A percentile compares a stretch with the other conserved stretches of the same genome.
These are phyloP conservation scores for Speoplatyrhinus poulsoni DNA, from an alignment of 2,113 vertebrate genomes.

Conservation along the genomic window DNA sequence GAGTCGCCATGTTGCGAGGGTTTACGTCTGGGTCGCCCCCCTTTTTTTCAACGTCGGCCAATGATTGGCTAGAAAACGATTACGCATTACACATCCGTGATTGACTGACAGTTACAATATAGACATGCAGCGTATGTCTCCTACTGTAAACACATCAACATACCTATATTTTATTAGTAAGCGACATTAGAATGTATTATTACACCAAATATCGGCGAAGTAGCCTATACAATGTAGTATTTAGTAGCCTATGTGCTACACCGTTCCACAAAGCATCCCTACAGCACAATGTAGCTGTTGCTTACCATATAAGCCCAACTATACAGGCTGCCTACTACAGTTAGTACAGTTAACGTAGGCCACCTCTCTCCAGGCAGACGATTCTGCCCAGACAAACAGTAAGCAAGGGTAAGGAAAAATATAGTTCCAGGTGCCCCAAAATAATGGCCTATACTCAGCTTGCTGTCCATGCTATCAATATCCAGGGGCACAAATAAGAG, in stretches of 20 bases:
- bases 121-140: conserved; percentile 25
- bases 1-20: conserved; percentile 78
- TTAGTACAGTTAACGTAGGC: background rate
- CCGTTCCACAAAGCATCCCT: background rate
- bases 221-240: too few relatives aligned
- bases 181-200: too few relatives aligned
- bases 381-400: conserved; percentile 32
- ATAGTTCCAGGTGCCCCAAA: conserved; percentile 23
- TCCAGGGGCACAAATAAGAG: conserved; percentile 19
- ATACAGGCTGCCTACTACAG: too few relatives aligned
- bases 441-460: conserved; percentile 22
- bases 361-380: conserved; percentile 57
- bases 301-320: too few relatives aligned
- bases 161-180: too few relatives aligned
- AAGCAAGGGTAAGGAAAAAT: conserved; percentile 31
- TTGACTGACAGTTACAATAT: conserved; percentile 33
- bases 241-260: background rate
- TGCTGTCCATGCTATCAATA: conserved; percentile 46
- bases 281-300: too few relatives aligned
- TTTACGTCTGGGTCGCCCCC: conserved; percentile 60
- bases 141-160: conserved; percentile 11
- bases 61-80: conserved; percentile 63
- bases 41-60: conserved; percentile 35
- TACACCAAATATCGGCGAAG: too few relatives aligned
- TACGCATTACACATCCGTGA: conserved; percentile 59